Evolutionary conservation across 2,797 vertebrate species (phyloP), one percentile per base, ranked within the genome.

Genomic region (Melopsittacus undulatus): DNA sequence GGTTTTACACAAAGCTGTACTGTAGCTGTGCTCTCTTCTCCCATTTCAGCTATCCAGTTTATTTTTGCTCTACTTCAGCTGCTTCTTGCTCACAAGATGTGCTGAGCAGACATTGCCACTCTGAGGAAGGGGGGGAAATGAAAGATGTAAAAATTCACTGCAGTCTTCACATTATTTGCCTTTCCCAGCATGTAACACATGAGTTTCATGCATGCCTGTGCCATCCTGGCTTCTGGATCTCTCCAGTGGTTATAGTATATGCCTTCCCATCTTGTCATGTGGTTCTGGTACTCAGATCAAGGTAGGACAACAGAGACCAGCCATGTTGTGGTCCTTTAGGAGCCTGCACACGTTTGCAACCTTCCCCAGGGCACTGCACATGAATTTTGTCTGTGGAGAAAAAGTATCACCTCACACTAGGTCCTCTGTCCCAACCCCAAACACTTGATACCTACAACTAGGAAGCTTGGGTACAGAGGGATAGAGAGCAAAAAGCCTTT

Each of bases 61-160:
- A 94, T 91, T 94, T 96, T 95, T 94, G 85, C 80, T 96, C 59
- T 34, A 29, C 51, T 94, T 49, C 89, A 91, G 78, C 87, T 81
- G 92, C 92, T 36, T 72, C 77, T 82, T 91, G 48, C 75, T 91
- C 83, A 34, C 59, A 43, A 89, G 83, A 96, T 96, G 81, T 93
- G 57, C 92, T 97, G 95, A 95, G 92, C 94, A 96, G 92, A 96
- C 74, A 95, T 94, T 84, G 94, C 90, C 94, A 82, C 91, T 96
- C 91, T 82, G 83, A 90, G 87, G 91, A 94, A 90, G 92, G 89
- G 94, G 89, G 87, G 77, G 76, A 95, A 95, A 82, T 92, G 77
- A 86, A 76, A 91, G 54, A 38, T 61, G 46, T 26, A 69, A 51
- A 75, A 91, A 78, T 45, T 40, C 59, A 19, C 42, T 23, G 30